Evolutionary conservation across 2,888 invertebrate genomes (phyloP).

Genomic region (Hirtodrosophila alboralis): DNA sequence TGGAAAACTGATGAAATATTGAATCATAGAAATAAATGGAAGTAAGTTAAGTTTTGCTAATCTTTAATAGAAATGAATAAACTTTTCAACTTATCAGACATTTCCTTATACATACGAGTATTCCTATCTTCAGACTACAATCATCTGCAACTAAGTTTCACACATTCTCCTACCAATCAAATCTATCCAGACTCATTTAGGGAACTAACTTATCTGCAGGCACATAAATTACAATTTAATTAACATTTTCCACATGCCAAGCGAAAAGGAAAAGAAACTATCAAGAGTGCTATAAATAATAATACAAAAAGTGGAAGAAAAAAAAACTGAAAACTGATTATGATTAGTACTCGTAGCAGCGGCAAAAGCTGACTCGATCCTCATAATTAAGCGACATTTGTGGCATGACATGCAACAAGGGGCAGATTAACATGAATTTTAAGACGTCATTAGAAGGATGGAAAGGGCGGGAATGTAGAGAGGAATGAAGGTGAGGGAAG

Average conservation of each 20-base stretch:
- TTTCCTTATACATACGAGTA: too few species aligned
- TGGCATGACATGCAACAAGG: constrained; percentile 75
- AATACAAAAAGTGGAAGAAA: constrained; percentile 19
- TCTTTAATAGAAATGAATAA: background rate
- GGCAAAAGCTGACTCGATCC: constrained; percentile 48
- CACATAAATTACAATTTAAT: constrained; percentile 73
- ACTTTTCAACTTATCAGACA: too few species aligned
- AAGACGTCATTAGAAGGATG: constrained; percentile 43
- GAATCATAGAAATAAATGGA: background rate
- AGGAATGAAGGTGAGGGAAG: background rate
- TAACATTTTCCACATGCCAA: constrained; percentile 67
- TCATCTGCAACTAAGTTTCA: background rate
- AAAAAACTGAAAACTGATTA: constrained; percentile 51
- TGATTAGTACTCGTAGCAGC: constrained; percentile 43
- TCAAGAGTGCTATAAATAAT: constrained; percentile 66
- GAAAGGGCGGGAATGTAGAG: constrained; percentile 1
- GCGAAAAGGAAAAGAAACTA: constrained; percentile 46
- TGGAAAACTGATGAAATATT: background rate
- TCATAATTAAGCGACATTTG: constrained; percentile 80
- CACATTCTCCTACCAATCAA: constrained; percentile 1
- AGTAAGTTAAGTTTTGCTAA: too few species aligned
- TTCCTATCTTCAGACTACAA: too few species aligned
- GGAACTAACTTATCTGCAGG: constrained; percentile 42
- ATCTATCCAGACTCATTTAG: constrained; percentile 27
- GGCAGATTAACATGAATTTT: constrained; percentile 75